Percentiles rank a stretch among this genome's conserved stretches.
phyloP scores from a whole-genome alignment of 2,113 vertebrate species.

The Ophiodon elongatus region DNA sequence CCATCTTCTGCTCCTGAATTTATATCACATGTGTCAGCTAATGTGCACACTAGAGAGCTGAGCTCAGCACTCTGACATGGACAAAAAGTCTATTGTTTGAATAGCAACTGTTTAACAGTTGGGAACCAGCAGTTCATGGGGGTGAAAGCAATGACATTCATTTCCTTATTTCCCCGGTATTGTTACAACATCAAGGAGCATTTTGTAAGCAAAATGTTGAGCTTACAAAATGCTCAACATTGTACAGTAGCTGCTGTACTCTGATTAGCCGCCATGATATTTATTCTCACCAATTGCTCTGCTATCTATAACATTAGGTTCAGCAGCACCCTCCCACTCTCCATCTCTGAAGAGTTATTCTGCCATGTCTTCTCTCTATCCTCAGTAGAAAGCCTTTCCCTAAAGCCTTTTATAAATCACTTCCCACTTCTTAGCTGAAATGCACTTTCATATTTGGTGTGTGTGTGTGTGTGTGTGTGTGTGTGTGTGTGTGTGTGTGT shows the following conservation, averaged over 20 bases:
- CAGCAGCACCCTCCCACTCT: constrained; percentile 57
- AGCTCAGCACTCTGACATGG: not conserved
- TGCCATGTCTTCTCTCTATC: constrained; percentile 57
- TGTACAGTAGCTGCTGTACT: constrained; percentile 11
- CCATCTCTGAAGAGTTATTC: constrained; percentile 62
- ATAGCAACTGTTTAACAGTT: constrained; percentile 19
- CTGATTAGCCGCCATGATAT: constrained; percentile 40
- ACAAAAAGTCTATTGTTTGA: constrained; percentile 5
- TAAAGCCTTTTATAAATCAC: constrained; percentile 78
- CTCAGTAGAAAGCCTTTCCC: constrained; percentile 64
- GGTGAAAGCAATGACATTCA: constrained; percentile 19
- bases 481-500: constrained; percentile 7
- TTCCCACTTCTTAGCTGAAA: constrained; percentile 75
- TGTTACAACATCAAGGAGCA: constrained; percentile 25
- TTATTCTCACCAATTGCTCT: constrained; percentile 33
- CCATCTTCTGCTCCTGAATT: not conserved
- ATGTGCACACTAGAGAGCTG: not conserved
- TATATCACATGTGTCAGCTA: not conserved
- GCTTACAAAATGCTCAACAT: too few species aligned
- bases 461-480: constrained; percentile 28
- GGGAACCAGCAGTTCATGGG: constrained; percentile 23
- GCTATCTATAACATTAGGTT: constrained; percentile 66
- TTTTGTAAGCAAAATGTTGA: constrained; percentile 43
- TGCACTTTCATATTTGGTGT: constrained; percentile 75
- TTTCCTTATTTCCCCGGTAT: constrained; percentile 34